Evolutionary conservation across 2,113 vertebrate species (phyloP).

Genomic region (Micromys minutus): DNA sequence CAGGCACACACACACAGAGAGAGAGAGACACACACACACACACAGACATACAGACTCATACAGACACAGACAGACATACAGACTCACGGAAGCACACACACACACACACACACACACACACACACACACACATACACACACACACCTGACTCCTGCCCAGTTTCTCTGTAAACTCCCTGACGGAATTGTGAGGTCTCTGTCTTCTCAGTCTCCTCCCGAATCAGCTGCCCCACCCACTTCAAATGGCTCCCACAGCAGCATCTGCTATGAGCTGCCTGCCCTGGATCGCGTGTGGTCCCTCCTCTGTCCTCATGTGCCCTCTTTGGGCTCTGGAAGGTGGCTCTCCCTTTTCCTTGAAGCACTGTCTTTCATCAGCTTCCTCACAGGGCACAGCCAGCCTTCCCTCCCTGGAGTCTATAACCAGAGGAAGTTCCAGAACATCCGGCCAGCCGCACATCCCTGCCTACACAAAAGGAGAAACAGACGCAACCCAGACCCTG

Average conservation of each 20-base stretch:
- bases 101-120: not conserved
- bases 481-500: not conserved
- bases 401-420: not conserved
- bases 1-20: not conserved
- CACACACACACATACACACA: not conserved
- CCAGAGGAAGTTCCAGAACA: not conserved
- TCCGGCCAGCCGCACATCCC: not conserved
- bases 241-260: not conserved
- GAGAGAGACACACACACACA: too few species aligned
- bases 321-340: not conserved
- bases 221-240: not conserved
- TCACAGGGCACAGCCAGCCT: accelerated
- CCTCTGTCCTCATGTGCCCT: not conserved
- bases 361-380: not conserved
- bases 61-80: accelerated
- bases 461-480: not conserved
- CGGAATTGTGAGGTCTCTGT: not conserved
- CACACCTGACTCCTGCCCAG: not conserved
- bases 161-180: not conserved
- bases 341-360: not conserved
- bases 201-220: not conserved
- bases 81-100: too few species aligned
- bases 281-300: not conserved
- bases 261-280: not conserved
- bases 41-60: not conserved